Evolutionary conservation across 2,113 vertebrate species (phyloP), one percentile per base, ranked within the genome.

Genomic region (Cyphomyrus plagiostoma): DNA sequence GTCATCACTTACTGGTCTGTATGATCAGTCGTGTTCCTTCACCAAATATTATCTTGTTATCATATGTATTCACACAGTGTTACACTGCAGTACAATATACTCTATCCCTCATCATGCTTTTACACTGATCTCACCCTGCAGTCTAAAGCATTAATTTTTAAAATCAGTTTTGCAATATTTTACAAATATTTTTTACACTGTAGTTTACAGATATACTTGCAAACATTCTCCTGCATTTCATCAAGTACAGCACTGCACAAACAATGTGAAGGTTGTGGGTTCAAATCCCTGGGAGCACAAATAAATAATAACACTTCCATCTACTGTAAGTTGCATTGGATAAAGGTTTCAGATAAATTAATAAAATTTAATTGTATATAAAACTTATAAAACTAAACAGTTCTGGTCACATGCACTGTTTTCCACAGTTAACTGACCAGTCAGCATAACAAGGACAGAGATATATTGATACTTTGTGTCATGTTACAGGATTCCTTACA

Each of bases 61-160:
- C n/a, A 66, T 21, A 70, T 53, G 85, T 23, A 80, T 87, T 87
- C 58, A 80, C 89, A 88, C 89, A 89, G 35, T 86, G 80, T 89
- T 89, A 86, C 23, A 85, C 3, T 42, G 7, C 17, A 88, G 42
- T 26, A 88, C 58, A 84, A 86, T 86, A 86, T 88, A 2, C 56
- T 2, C 53, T 58, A 19, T 58, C 53, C 53, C 0, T 58, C 5
- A 58, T 58, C 53, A 23, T 58, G 53, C 23, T 30, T 52, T 66
- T 66, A 66, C n/a, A 35, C 66, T 74, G 26, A 74, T 30, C 66
- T 74, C n/a, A 74, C 10, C 9, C 66, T 74, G 1, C 1, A 39
- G 11, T 42, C 17, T n/a, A 23, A 77, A 77, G 1, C 46, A 50
- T 1, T 85, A 0, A 45, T 21, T 82, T 62, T 62, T 62, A 62